Evolutionary conservation across 2,113 vertebrate genomes (phyloP).

Genomic region (Syngnathus scovelli): DNA sequence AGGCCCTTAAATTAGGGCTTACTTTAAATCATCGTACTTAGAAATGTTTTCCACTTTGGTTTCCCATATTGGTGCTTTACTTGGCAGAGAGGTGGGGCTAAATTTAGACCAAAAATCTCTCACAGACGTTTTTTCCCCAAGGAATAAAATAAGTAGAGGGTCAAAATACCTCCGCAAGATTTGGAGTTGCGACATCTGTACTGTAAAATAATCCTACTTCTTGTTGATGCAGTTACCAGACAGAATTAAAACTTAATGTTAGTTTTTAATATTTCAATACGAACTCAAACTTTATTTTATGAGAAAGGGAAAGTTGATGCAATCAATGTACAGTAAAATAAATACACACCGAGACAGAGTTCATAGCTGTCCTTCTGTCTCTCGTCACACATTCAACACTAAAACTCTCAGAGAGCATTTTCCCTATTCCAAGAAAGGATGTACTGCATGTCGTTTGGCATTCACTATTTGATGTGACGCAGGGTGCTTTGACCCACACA

Average conservation of each 20-base stretch:
- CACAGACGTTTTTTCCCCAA: constrained; percentile 13
- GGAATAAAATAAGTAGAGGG: constrained; percentile 40
- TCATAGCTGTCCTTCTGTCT: too few relatives aligned
- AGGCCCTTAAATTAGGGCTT: constrained; percentile 23
- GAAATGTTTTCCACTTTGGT: constrained; percentile 13
- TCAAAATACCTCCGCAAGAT: constrained; percentile 24
- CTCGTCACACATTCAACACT: too few relatives aligned
- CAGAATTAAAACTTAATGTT: too few relatives aligned
- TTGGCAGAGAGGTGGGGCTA: constrained; percentile 33
- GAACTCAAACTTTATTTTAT: too few relatives aligned
- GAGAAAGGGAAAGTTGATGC: too few relatives aligned
- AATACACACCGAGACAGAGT: too few relatives aligned
- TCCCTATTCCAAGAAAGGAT: too few relatives aligned
- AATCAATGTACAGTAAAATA: too few relatives aligned
- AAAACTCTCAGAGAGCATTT: too few relatives aligned
- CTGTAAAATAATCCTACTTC: too few relatives aligned
- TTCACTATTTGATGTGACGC: not conserved
- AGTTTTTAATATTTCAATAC: too few relatives aligned
- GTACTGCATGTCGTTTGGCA: not conserved
- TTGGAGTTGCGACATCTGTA: not conserved
- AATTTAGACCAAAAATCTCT: constrained; percentile 39
- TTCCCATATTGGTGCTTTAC: constrained; percentile 28
- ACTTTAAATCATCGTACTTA: not conserved
- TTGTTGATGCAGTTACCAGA: too few relatives aligned
- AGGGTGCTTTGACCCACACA: not conserved